Evolutionary conservation across 2,797 vertebrate genomes (phyloP).

Genomic region (Botia almorhae): DNA sequence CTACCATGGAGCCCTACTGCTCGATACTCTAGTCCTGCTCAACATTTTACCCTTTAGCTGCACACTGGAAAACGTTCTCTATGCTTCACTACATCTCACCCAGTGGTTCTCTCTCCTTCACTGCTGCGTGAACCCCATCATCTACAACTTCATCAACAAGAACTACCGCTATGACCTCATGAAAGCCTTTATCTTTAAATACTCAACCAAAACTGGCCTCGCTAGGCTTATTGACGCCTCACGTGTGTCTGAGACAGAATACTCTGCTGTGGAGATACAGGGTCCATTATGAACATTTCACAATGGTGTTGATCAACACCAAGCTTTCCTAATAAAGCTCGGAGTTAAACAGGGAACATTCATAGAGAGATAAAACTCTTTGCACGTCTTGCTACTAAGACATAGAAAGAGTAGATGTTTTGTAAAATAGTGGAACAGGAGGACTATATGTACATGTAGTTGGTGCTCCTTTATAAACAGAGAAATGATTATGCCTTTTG

Average conservation of each 20-base stretch:
- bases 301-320: neutral
- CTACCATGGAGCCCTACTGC: slow-evolving; percentile 82
- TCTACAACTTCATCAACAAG: slow-evolving; percentile 89
- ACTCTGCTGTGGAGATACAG: slow-evolving; percentile 72
- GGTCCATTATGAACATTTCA: slow-evolving; percentile 52
- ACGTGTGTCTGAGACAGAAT: slow-evolving; percentile 82
- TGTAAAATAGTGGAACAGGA: slow-evolving; percentile 36
- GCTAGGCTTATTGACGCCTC: slow-evolving; percentile 86
- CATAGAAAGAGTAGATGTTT: slow-evolving; percentile 15
- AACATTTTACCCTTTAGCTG: slow-evolving; percentile 86
- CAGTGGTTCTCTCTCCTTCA: slow-evolving; percentile 90
- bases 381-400: slow-evolving; percentile 12
- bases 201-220: slow-evolving; percentile 89
- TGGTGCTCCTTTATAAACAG: slow-evolving; percentile 44
- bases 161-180: slow-evolving; percentile 90
- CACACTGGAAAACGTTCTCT: slow-evolving; percentile 85
- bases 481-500: slow-evolving; percentile 46
- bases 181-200: slow-evolving; percentile 93
- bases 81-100: slow-evolving; percentile 83
- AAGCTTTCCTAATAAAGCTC: slow-evolving; percentile 19
- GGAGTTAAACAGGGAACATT: slow-evolving; percentile 28
- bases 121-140: slow-evolving; percentile 89
- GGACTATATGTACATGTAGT: slow-evolving; percentile 34
- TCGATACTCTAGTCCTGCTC: slow-evolving; percentile 85
- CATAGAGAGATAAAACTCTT: slow-evolving; percentile 14